Evolutionary conservation across 2,797 vertebrate species (phyloP), one percentile per base, ranked within the genome.

Genomic region (Nyctalus aviator): DNA sequence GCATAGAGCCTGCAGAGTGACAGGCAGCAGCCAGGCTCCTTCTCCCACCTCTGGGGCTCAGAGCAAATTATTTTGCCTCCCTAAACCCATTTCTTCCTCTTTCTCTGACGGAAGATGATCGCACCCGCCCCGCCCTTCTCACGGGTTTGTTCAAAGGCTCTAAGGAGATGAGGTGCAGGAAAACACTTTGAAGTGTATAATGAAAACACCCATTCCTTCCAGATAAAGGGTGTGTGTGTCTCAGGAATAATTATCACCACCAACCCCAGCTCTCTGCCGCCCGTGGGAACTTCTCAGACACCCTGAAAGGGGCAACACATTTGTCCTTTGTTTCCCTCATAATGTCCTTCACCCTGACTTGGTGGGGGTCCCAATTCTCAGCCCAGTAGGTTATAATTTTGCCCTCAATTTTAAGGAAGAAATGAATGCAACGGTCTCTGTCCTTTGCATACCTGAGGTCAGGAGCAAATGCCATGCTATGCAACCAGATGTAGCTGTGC

Each of bases 161-260:
- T 78, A 44, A 57, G 69, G 55, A 91, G 83, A 85, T 8, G 84
- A 88, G 75, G 62, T 35, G 57, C 76, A 78, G 88, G 91, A 83
- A 95, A 93, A 78, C 91, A 91, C 91, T 96, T 50, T 68, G 57
- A 95, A 88, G 91, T 88, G 23, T 69, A 32, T 88, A 76, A 95
- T 72, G 77, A 95, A 93, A 94, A 87, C 85, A 96, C 27, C 27
- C 20, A 50, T 44, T 93, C 46, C 62, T 95, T 96, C 77, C 66
- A 72, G 86, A 92, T 32, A 46, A 30, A 77, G 37, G 8, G 41
- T 72, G 71, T 32, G 20, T n/a, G 69, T 72, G 86, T 75, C 73
- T 75, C 17, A 93, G 87, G 96, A 90, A 85, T 95, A 82, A 96
- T 93, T 64, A 93, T 73, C 81, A 88, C 93, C 9, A 72, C 91